Conservation (phyloP, 2,113 vertebrate genomes). For the Ivindomyrus marchei region DNA sequence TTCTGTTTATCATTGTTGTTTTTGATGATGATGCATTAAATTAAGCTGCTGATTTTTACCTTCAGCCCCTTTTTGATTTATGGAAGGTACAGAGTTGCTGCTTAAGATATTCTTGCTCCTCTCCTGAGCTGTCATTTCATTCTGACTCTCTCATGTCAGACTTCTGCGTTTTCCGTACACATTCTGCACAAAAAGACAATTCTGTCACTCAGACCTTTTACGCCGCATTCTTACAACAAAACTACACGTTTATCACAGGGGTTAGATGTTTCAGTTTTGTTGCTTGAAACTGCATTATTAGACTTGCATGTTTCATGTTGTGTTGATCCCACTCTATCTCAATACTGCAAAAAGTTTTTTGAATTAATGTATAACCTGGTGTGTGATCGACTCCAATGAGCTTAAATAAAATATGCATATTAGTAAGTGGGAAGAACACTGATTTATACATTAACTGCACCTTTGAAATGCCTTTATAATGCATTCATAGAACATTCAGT, state of each 20-base stretch:
- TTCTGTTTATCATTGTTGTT: background rate
- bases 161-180: background rate
- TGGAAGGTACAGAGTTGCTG: background rate
- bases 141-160: background rate
- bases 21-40: background rate
- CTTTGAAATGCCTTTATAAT: background rate
- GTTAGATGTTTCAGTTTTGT: background rate
- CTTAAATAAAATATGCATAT: background rate
- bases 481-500: background rate
- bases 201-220: background rate
- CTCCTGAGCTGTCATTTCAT: background rate
- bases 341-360: background rate
- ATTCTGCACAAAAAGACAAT: background rate
- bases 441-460: background rate
- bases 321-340: background rate
- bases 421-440: background rate
- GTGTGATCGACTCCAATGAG: background rate
- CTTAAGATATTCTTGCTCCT: background rate
- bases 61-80: background rate
- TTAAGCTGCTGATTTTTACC: background rate
- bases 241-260: background rate
- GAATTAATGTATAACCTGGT: background rate
- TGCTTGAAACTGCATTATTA: background rate
- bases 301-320: background rate
- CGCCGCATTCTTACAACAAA: background rate